Base-by-base conservation (phyloP, 2,888 invertebrate species). In the Cephus rjabovi region DNA sequence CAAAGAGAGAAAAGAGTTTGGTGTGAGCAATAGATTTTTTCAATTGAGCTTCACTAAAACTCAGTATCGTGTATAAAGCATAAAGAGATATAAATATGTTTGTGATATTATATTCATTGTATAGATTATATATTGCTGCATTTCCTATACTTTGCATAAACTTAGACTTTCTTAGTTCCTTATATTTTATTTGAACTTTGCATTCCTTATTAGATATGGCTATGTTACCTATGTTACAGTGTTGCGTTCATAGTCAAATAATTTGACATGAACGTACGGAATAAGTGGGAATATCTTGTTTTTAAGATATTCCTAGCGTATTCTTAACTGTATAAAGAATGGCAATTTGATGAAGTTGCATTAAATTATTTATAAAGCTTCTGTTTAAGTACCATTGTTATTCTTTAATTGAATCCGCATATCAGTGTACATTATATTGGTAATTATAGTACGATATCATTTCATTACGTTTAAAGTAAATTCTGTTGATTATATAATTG, bases 91-190 rank as follows among this genome's bases (percentile, higher is more conserved):
- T 35, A 33, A 40, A 81, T 75, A 78, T 71, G 71, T 31, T 71
- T 85, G 85, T 86, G 84, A 86, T 85, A 84, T 83, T 80, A 80
- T 79, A 82, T 79, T 71, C 81, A 81, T 83, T 83, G 80, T 83
- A 85, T 79, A 84, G 56, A 56, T 23, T 56, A 56, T 23, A 56
- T 82, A 83, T 83, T 84, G 83, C 85, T 86, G 73, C 83, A 83
- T 84, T 86, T 81, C 80, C 80, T 78, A 79, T 71, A 74, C 56
- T 40, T 74, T 76, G 78, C 77, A 78, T 81, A 56, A 23, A 23
- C 15, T 15, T 69, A 75, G 31, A 75, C 30, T 73, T 73, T n/a
- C 15, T 73, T 34, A 33, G 33, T 73, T 73, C 40, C 35, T 70
- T 30, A 69, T 30, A 69, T 76, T 76, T 74, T 74, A 68, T 79